phyloP scores from a whole-genome alignment of 2,797 vertebrate genomes.

The Coregonus ussuriensis region DNA sequence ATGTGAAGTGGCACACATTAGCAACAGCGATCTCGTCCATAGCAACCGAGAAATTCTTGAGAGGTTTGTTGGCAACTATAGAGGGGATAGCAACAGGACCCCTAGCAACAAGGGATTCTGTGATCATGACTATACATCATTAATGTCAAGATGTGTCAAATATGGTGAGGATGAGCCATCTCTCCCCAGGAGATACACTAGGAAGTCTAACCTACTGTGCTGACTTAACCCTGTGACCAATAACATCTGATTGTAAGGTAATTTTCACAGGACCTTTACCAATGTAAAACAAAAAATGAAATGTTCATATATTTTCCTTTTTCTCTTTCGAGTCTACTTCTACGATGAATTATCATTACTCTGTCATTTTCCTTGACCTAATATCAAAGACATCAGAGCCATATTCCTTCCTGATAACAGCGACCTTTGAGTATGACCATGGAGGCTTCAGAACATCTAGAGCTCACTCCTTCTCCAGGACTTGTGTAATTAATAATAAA shows the following conservation, averaged over 20 bases:
- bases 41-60: conserved; percentile 32
- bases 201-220: neutral
- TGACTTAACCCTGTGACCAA: neutral
- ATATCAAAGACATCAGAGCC: neutral
- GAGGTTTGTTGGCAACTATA: conserved; percentile 31
- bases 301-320: neutral
- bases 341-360: too few relatives aligned
- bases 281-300: neutral
- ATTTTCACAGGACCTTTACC: neutral
- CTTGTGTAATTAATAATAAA: neutral
- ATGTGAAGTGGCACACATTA: conserved; percentile 23
- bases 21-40: conserved; percentile 23
- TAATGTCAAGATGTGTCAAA: conserved; percentile 12
- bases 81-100: conserved; percentile 44
- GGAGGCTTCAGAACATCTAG: neutral
- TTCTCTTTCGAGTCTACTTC: neutral
- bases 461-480: neutral
- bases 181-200: neutral
- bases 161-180: neutral
- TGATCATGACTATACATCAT: conserved; percentile 9
- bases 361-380: too few relatives aligned
- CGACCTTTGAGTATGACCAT: neutral
- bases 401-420: too few relatives aligned
- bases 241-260: neutral
- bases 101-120: conserved; percentile 30